Base-by-base conservation (phyloP, 2,797 vertebrate species). In the Amphiprion clarkii region DNA sequence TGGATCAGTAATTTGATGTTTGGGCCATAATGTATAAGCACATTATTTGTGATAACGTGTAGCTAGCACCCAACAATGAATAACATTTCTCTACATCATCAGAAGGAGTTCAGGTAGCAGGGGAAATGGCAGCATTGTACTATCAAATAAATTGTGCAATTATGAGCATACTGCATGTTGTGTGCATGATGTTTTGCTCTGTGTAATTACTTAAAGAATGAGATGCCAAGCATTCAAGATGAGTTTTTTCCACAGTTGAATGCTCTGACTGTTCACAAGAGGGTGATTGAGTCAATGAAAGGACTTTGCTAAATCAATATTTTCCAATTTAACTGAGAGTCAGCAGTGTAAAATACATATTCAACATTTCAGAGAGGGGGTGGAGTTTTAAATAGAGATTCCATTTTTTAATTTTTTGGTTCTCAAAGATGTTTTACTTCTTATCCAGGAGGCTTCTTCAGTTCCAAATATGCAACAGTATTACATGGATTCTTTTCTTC, bases 281-380 rank as follows among this genome's bases (percentile, higher is more conserved):
- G 7, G 16, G n/a, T 23, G 7, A 23, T 49, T 10, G 12, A 21
- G 44, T 16, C 16, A 57, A 2, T 21, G 46, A 70, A 58, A 53
- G 27, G 61, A 54, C 48, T 23, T 66, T 60, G 17, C 49, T 49
- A n/a, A 49, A 49, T n/a, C 6, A 49, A 9, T 49, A n/a, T n/a
- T 49, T 19, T 49, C 19, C 7, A n/a, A 49, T 49, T 49, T n/a
- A 8, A 6, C 19, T 49, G 19, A 5, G 42, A 17, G 44, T 2
- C 16, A 6, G 44, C 44, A 19, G 6, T 49, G 19, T 19, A 49
- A n/a, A 8, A 49, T 10, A 7, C 8, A 48, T 48, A 49, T 49
- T 49, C 46, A 49, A 49, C 46, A 13, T 14, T 14, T 42, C 14
- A 5, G 13, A 12, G 12, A 16, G 11, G 40, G 31, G 40, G 40